Evolutionary conservation across 2,113 vertebrate species (phyloP), one percentile per base, ranked within the genome.

Genomic region (Clinocottus analis): DNA sequence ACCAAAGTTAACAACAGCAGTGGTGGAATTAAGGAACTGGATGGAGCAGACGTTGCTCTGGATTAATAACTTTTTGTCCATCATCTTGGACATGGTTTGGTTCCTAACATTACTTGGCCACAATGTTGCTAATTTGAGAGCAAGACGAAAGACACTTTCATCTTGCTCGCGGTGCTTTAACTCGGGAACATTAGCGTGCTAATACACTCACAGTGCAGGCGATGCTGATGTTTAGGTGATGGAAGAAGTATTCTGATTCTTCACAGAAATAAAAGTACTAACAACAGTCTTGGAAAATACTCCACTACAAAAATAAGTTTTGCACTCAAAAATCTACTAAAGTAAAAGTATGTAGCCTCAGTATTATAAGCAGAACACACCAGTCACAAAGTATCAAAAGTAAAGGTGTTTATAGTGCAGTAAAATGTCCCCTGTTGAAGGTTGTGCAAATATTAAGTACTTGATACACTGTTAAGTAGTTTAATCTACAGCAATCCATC

Each of bases 31-130:
- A 70, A 37, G 19, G 68, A 41, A 64, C 37, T 19, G 27, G 33
- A 62, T 6, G 25, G 31, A 72, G 56, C 69, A 58, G 47, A 72
- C 14, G 31, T n/a, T 59, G 59, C 17, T 12, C 27, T 62, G 63
- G 53, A 39, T 74, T 70, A 12, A 61, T 27, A 63, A 21, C 11
- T 72, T 80, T 60, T 55, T 41, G 35, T 53, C 14, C 53, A 63
- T 0, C 0, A 55, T 0, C 0, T n/a, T 23, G 49, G 49, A n/a
- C 49, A 53, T 53, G 45, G 49, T 53, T n/a, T 23, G n/a, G 49
- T 53, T 23, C 5, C 25, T 13, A 5, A 64, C 33, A 49, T 33
- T 21, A 4, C 33, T 61, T 7, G 0, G 25, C 33, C 21, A 59
- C 25, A 51, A 13, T 53, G 49, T 39, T 35, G n/a, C 21, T 33